phyloP scores from a whole-genome alignment of 2,113 vertebrate species.

The Tympanuchus pallidicinctus region DNA sequence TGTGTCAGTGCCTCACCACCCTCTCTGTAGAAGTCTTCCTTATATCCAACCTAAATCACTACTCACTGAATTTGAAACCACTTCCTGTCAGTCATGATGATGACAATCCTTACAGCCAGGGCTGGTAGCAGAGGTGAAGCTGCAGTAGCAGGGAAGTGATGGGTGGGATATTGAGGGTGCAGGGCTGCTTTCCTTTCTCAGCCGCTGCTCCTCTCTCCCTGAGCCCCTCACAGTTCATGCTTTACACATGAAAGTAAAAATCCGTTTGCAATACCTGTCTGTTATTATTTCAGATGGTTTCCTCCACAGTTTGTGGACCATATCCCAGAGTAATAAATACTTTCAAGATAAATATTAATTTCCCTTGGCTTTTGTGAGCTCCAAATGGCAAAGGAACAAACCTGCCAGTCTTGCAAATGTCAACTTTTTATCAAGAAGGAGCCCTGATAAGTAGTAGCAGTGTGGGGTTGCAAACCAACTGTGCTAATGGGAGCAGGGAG shows the following conservation, averaged over 20 bases:
- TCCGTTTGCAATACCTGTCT: neutral
- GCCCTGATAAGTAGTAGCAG: accelerated
- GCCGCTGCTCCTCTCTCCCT: neutral
- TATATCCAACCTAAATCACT: neutral
- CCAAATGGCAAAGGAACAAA: neutral
- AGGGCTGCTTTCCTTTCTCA: neutral
- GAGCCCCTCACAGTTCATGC: neutral
- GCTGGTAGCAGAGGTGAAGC: neutral
- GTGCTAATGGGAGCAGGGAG: neutral
- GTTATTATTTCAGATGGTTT: neutral
- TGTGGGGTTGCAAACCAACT: neutral
- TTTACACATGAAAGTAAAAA: neutral
- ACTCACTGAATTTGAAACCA: too few relatives aligned
- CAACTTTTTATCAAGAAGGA: neutral
- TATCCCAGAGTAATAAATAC: neutral
- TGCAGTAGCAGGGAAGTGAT: neutral
- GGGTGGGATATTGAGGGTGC: neutral
- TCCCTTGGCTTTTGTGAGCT: neutral
- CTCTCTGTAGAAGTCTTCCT: neutral
- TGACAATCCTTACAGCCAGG: neutral
- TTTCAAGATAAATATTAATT: neutral
- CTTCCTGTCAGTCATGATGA: too few relatives aligned
- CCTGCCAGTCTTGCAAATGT: neutral
- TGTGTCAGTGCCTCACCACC: neutral
- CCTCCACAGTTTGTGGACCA: neutral